Conservation (phyloP, 2,797 vertebrate species). For the Graptemys geographica region DNA sequence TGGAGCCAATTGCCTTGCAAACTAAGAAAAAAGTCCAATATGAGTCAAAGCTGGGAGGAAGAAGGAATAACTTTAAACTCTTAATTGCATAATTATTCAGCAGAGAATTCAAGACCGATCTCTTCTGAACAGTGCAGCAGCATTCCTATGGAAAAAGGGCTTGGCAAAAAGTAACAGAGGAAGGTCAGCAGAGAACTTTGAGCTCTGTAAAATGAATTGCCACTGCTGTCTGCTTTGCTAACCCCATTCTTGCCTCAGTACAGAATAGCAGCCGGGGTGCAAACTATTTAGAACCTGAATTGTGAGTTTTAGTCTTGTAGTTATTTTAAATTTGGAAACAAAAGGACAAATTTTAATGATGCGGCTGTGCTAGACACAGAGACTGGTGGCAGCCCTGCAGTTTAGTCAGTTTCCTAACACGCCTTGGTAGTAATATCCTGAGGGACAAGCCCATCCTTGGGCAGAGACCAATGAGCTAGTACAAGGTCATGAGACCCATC, state of each 20-base stretch:
- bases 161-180: neutral
- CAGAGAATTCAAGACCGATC: neutral
- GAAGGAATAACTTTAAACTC: neutral
- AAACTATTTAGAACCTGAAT: neutral
- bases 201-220: neutral
- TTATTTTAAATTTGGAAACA: neutral
- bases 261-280: neutral
- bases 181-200: neutral
- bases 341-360: neutral
- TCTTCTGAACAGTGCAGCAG: neutral
- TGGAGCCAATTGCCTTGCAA: constrained; percentile 28
- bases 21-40: neutral
- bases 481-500: fast-evolving
- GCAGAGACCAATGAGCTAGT: neutral
- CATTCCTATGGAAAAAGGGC: neutral
- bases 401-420: neutral
- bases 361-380: neutral
- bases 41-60: neutral
- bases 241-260: neutral
- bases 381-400: neutral
- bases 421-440: neutral
- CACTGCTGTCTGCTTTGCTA: neutral
- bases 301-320: neutral
- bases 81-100: neutral
- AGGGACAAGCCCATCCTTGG: neutral